A percentile compares a stretch with the other conserved stretches of the same genome.
Conservation (phyloP, 2,888 invertebrate species). For the Pogonocherus hispidulus region DNA sequence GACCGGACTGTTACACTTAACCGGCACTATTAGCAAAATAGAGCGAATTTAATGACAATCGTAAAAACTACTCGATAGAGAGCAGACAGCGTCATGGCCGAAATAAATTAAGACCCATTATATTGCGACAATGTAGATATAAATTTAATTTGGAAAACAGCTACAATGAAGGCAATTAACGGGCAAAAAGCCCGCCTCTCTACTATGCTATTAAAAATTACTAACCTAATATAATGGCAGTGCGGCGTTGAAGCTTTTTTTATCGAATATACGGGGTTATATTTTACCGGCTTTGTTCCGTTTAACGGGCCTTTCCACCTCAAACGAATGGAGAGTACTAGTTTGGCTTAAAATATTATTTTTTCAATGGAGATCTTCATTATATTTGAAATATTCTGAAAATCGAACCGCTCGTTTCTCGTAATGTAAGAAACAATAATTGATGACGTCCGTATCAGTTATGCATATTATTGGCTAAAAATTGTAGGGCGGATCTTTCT, state of each 20-base stretch:
- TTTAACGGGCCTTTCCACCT: no score
- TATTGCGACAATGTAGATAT: background rate
- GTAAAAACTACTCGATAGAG: background rate
- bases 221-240: background rate
- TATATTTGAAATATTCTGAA: no score
- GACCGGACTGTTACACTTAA: background rate
- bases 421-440: no score
- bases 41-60: background rate
- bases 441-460: no score
- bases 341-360: no score
- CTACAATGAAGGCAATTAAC: slow-evolving; percentile 6
- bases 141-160: slow-evolving; percentile 1
- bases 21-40: background rate
- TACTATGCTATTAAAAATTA: background rate
- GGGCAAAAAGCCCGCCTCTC: background rate
- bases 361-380: no score
- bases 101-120: background rate
- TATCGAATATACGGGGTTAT: background rate
- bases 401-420: no score
- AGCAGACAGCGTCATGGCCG: background rate
- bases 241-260: background rate
- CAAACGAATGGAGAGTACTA: no score
- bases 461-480: no score
- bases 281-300: no score
- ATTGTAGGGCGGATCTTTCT: no score